Evolutionary conservation across 2,888 invertebrate genomes (phyloP), one percentile per base, ranked within the genome.

Genomic region (Lithophane semibrunnea): DNA sequence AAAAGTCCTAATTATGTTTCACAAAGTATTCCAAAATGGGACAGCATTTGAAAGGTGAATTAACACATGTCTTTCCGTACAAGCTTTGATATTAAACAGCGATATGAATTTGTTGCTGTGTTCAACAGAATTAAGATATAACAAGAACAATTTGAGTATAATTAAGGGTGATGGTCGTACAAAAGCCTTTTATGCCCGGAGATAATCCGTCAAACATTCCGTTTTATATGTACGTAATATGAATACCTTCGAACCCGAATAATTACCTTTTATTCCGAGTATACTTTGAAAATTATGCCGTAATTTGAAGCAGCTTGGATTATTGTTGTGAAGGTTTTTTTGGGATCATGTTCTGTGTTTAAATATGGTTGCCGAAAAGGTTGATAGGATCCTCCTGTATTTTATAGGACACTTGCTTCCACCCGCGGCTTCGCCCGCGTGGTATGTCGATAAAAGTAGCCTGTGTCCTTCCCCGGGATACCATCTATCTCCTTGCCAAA

Each of bases 131-230:
- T 87, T 88, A 88, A 77, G 84, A 86, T 67, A 74, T 74, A 82
- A 88, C 79, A 80, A 82, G 84, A 86, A 87, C 85, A 88, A 89
- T 89, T 89, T 87, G 81, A 73, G 88, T 88, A 88, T 88, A 87
- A 88, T 88, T 83, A 88, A 83, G 83, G 79, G 71, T 82, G 87
- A 86, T 82, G 82, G 80, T 81, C 29, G 61, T 79, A 85, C 80
- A 83, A 90, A 88, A 86, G 86, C 81, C 87, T 88, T 85, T 88
- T 90, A 89, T 84, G 79, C 60, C 54, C 75, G 67, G 68, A 75
- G 76, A 88, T 90, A 80, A 88, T 87, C 86, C 79, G 78, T 88
- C 84, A 88, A 83, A 82, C 81, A 85, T 90, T 87, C 64, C 75
- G 52, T 83, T 75, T 87, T 85, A 77, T 82, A 80, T 64, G 74